These are phyloP conservation scores for Polydrusus tereticollis DNA, from an alignment of 2,888 invertebrate species.

Conservation along the genomic window DNA sequence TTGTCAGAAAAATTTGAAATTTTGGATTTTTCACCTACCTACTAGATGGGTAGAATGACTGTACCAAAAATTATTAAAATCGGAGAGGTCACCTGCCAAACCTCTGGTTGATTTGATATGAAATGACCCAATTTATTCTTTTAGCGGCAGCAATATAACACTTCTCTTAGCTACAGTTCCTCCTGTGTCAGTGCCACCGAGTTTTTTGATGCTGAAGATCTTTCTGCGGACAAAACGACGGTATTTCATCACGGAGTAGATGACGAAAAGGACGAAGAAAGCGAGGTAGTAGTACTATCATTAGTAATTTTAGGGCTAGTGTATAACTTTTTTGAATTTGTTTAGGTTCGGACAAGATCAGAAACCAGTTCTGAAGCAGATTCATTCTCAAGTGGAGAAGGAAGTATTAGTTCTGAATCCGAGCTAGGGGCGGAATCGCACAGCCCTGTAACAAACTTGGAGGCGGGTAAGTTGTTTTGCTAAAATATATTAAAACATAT, in stretches of 20 bases:
- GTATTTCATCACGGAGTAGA: slow-evolving; percentile 30
- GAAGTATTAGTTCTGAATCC: slow-evolving; percentile 72
- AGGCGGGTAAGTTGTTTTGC: slow-evolving; percentile 54
- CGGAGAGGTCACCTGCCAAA: too few relatives aligned
- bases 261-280: slow-evolving; percentile 58
- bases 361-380: slow-evolving; percentile 83
- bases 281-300: slow-evolving; percentile 59
- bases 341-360: slow-evolving; percentile 63
- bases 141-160: slow-evolving; percentile 64
- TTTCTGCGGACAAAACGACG: slow-evolving; percentile 57
- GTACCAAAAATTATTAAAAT: too few relatives aligned
- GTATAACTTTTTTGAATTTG: not conserved
- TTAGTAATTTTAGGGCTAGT: too few relatives aligned
- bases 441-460: slow-evolving; percentile 63
- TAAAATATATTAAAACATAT: too few relatives aligned
- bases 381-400: slow-evolving; percentile 76
- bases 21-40: too few relatives aligned
- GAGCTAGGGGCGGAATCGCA: slow-evolving; percentile 72
- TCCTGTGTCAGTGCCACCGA: slow-evolving; percentile 82
- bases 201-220: slow-evolving; percentile 86
- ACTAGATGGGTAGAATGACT: too few relatives aligned
- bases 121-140: too few relatives aligned
- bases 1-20: too few relatives aligned
- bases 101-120: too few relatives aligned
- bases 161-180: slow-evolving; percentile 80